Conservation (phyloP, 2,888 invertebrate species). For the Balanococcus diminutus region DNA sequence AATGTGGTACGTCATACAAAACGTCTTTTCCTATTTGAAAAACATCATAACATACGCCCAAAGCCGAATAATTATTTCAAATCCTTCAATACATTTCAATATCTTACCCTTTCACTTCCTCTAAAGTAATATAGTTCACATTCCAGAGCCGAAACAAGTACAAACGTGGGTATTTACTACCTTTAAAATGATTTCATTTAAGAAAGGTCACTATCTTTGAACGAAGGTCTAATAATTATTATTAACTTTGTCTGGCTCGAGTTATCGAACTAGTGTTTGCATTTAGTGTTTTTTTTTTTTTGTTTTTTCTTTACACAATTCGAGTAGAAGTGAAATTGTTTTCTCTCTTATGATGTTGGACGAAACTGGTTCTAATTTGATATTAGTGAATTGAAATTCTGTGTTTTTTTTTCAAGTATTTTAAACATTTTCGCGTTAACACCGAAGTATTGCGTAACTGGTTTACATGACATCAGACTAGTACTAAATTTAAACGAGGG, state of each 20-base stretch:
- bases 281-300: neutral
- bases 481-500: slow-evolving; percentile 21
- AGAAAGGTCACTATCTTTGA: slow-evolving; percentile 48
- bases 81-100: slow-evolving; percentile 43
- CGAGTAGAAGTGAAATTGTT: neutral
- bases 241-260: neutral
- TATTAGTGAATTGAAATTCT: slow-evolving; percentile 4
- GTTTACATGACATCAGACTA: slow-evolving; percentile 2
- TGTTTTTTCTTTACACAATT: neutral
- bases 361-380: slow-evolving; percentile 33
- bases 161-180: slow-evolving; percentile 27
- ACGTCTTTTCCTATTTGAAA: slow-evolving; percentile 11
- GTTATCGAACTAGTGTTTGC: neutral
- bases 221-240: slow-evolving; percentile 32
- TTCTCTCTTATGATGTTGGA: neutral
- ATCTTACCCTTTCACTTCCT: slow-evolving; percentile 48
- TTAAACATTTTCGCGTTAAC: slow-evolving; percentile 24
- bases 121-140: slow-evolving; percentile 3
- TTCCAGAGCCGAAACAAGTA: slow-evolving; percentile 7
- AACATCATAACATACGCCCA: slow-evolving; percentile 17
- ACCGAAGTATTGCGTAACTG: neutral
- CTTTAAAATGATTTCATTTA: slow-evolving; percentile 39
- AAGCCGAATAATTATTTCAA: slow-evolving; percentile 41
- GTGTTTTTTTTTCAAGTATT: slow-evolving; percentile 19
- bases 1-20: neutral